Percentiles rank a stretch among this genome's conserved stretches.
These are phyloP conservation scores for Agonopterix subpropinquella DNA, from an alignment of 2,888 invertebrate species.

Conservation along the genomic window DNA sequence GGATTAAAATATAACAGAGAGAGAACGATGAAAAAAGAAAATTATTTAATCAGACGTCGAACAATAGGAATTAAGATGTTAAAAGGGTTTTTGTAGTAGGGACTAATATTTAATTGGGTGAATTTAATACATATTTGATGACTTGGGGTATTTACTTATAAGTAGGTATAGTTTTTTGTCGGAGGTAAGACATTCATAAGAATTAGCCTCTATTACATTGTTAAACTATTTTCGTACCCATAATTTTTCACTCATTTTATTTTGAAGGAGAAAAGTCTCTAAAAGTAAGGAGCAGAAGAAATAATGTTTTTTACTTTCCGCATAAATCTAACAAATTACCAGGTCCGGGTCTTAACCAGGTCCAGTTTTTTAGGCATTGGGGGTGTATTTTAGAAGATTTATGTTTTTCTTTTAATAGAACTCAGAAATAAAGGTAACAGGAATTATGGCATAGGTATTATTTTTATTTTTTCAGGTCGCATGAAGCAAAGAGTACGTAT, in stretches of 20 bases:
- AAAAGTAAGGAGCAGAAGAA: slow-evolving; percentile 2
- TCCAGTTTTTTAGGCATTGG: not conserved
- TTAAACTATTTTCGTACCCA: not conserved
- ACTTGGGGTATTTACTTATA: no score
- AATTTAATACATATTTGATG: no score
- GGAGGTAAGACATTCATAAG: no score
- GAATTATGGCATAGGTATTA: no score
- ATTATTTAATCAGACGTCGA: not conserved
- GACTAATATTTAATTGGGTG: no score
- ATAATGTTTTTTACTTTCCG: slow-evolving; percentile 8
- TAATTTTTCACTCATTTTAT: not conserved
- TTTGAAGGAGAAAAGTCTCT: not conserved
- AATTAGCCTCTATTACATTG: no score
- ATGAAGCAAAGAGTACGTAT: no score
- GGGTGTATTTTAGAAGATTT: not conserved
- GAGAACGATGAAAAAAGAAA: not conserved
- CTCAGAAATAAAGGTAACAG: no score
- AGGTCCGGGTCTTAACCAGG: not conserved
- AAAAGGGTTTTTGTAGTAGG: no score
- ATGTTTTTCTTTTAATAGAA: not conserved
- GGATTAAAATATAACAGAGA: not conserved
- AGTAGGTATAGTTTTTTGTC: no score
- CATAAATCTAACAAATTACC: slow-evolving; percentile 13
- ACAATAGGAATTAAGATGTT: not conserved
- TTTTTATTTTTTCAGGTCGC: no score